Evolutionary conservation across 2,888 invertebrate genomes (phyloP).

Genomic region (Bembecia ichneumoniformis): DNA sequence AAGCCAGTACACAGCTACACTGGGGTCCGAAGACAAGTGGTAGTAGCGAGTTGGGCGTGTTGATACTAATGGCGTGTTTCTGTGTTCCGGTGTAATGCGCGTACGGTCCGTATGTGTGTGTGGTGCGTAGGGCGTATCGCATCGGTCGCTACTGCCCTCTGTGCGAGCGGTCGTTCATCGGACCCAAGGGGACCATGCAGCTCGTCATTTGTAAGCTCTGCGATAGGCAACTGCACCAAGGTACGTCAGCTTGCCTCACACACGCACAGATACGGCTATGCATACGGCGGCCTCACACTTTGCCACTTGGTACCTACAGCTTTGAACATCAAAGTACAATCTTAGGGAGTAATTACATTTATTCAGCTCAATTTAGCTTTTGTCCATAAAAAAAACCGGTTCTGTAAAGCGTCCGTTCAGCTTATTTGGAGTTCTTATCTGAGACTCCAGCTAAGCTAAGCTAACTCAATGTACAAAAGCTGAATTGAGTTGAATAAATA

Average conservation of each 20-base stretch:
- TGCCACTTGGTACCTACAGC: no score
- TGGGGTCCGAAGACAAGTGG: slow-evolving; percentile 37
- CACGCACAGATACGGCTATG: slow-evolving; percentile 4
- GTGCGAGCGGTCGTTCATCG: slow-evolving; percentile 79
- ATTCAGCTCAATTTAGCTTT: no score
- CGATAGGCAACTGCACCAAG: slow-evolving; percentile 73
- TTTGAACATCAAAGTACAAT: no score
- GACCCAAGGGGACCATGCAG: slow-evolving; percentile 77
- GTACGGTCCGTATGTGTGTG: slow-evolving; percentile 60
- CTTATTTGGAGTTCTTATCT: no score
- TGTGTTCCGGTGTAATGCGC: slow-evolving; percentile 69
- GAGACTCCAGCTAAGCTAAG: no score
- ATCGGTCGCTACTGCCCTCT: slow-evolving; percentile 81
- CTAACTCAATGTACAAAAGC: no score
- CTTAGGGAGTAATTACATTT: no score
- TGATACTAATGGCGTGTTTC: slow-evolving; percentile 69
- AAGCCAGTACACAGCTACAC: background rate
- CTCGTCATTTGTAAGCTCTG: slow-evolving; percentile 73
- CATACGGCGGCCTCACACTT: background rate
- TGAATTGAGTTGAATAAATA: no score
- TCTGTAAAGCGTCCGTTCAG: no score
- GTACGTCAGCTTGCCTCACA: slow-evolving; percentile 44
- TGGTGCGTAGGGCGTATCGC: slow-evolving; percentile 76
- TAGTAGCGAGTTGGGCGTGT: slow-evolving; percentile 30
- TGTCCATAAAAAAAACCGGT: no score